phyloP scores from a whole-genome alignment of 1,140 invertebrate species.

The Cydia strobilella region DNA sequence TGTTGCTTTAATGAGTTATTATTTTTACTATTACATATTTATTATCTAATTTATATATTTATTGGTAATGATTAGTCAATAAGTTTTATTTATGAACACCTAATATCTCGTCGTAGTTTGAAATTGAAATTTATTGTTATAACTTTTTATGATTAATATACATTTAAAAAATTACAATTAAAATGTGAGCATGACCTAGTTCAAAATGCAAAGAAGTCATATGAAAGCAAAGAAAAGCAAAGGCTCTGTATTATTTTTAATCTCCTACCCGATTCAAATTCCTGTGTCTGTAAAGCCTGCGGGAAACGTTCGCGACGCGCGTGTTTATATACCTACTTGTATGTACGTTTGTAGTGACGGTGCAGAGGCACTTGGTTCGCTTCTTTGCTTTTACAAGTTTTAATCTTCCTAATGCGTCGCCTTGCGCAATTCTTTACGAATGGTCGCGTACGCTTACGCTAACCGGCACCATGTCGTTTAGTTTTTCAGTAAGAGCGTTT shows the following conservation, averaged over 20 bases:
- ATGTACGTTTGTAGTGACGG: slow-evolving; percentile 37
- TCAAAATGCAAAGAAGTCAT: background rate
- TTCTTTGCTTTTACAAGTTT: slow-evolving; percentile 68
- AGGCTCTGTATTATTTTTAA: slow-evolving; percentile 31
- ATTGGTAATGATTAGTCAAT: too few species aligned
- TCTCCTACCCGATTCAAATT: slow-evolving; percentile 21
- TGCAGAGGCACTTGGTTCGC: slow-evolving; percentile 50
- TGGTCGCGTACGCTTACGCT: slow-evolving; percentile 51
- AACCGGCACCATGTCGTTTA: slow-evolving; percentile 50
- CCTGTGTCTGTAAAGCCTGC: slow-evolving; percentile 9
- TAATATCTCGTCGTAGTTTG: too few species aligned
- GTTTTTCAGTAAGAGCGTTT: slow-evolving; percentile 42
- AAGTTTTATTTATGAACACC: background rate
- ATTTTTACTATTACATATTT: too few species aligned
- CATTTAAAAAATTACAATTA: too few species aligned
- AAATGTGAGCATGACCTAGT: background rate
- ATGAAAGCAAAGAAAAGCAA: background rate
- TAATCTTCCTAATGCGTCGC: slow-evolving; percentile 75
- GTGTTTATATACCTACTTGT: slow-evolving; percentile 42
- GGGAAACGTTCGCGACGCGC: slow-evolving; percentile 29
- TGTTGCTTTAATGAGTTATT: too few species aligned
- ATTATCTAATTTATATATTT: too few species aligned
- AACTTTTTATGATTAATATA: too few species aligned
- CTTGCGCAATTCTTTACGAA: slow-evolving; percentile 60
- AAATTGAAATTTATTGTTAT: background rate